Evolutionary conservation across 2,888 invertebrate species (phyloP), one percentile per base, ranked within the genome.

Genomic region (Brassicogethes aeneus): DNA sequence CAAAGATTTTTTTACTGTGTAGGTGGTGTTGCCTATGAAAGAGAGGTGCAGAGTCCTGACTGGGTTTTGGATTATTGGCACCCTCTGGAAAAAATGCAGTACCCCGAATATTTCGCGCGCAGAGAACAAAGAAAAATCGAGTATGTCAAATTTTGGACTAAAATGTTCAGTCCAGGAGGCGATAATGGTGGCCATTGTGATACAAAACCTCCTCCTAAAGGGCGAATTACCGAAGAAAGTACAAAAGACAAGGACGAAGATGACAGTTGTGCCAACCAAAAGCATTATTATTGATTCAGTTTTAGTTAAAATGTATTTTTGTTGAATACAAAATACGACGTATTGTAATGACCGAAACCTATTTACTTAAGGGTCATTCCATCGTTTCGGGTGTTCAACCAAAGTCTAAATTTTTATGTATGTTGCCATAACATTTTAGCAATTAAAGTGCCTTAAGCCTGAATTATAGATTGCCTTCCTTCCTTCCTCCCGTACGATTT

Each of bases 21-120:
- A 38, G 74, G 74, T 17, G 77, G 77, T 39, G 61, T 68, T 12
- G 69, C 71, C 2, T 73, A 66, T 52, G 70, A 66, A 12, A 62
- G 77, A 52, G 60, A 64, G 34, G 57, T 61, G 2, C 45, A 57
- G 1, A 50, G 61, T 12, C 73, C 73, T 12, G 77, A 77, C 56
- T 72, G 68, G 69, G 71, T 75, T 8, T 47, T 78, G 13, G 79
- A 79, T 57, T 65, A 61, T 41, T 79, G 77, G 77, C 74, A 76
- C 62, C 78, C 77, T n/a, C 50, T 72, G 34, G 79, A 79, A 54
- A 78, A 78, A 55, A 74, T 74, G 1, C 68, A 68, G 40, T 79
- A 76, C 57, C 79, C 79, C 1, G 71, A 76, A 47, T 79, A 79
- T 54, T 79, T 79, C 62, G 74, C 74, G 3, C 60, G 62, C 16